A percentile compares a stretch with the other conserved stretches of the same genome.
Evolutionary conservation across 35 echinoderm and acorn worm genomes (phyloP).

Genomic region (Lytechinus pictus): DNA sequence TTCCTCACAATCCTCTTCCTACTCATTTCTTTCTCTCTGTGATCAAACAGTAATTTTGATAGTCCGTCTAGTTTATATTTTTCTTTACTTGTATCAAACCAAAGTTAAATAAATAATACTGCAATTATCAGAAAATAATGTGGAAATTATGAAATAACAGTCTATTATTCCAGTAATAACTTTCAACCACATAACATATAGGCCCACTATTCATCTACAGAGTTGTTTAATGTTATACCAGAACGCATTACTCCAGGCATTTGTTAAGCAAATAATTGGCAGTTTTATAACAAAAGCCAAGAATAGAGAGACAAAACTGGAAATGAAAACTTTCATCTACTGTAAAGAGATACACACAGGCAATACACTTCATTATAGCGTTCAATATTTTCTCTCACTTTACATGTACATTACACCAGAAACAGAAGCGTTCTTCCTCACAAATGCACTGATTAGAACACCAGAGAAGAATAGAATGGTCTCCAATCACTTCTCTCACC

Average conservation of each 20-base stretch:
- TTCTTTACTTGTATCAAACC: too few species aligned
- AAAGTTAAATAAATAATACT: not conserved
- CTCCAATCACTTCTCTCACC: too few species aligned
- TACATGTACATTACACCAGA: not conserved
- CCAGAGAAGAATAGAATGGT: too few species aligned
- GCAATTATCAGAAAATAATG: too few species aligned
- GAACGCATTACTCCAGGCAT: not conserved
- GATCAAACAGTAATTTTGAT: too few species aligned
- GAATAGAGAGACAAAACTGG: not conserved
- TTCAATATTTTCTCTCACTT: not conserved
- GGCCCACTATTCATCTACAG: not conserved
- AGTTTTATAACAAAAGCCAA: not conserved
- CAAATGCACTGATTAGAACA: not conserved
- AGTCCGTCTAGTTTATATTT: too few species aligned
- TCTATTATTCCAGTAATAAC: not conserved
- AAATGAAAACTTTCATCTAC: not conserved
- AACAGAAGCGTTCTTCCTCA: not conserved
- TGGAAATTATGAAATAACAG: not conserved
- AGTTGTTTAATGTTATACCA: not conserved
- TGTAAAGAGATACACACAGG: too few species aligned
- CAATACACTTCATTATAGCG: too few species aligned
- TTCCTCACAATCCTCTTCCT: too few species aligned
- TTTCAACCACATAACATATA: not conserved
- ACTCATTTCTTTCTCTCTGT: too few species aligned
- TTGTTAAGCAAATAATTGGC: not conserved